Base-by-base conservation (phyloP, 2,113 vertebrate genomes). In the Nipponia nippon region DNA sequence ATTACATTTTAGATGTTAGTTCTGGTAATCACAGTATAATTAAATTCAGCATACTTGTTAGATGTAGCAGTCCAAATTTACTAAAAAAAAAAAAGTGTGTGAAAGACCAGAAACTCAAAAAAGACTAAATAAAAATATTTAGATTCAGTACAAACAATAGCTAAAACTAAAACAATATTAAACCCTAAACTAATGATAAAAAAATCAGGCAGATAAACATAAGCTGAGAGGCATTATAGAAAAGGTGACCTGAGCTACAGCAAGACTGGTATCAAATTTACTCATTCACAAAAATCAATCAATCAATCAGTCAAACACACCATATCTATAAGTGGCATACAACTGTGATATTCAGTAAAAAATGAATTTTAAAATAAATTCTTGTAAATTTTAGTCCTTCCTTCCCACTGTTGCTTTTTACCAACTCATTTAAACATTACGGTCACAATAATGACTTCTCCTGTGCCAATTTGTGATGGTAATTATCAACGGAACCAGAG, bases 321-420 rank as follows among this genome's bases (percentile, higher is more conserved):
- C 27, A 12, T 40, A 10, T 14, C 1, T 46, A 27, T n/a, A 2
- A 11, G 27, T 17, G 23, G 7, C 23, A 50, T 38, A 67, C 0
- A 0, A 38, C 15, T 42, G 6, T 21, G 15, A 61, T n/a, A 44
- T 19, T 56, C 59, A 73, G 14, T 25, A 36, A 89, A 93, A 85
- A 77, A n/a, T 11, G 5, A 67, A 55, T 17, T 36, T 62, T 17
- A 56, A 90, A 78, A 27, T 26, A 46, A 87, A 58, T n/a, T 34
- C 6, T 53, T 61, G 2, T 3, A 34, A 71, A 40, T 88, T 65
- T 20, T 79, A 59, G 7, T 63, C 5, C 2, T 69, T 90, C 88
- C 12, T 59, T 61, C 20, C 40, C 27, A 30, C 20, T 77, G 6
- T 20, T 76, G 4, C 2, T 72, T 76, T 50, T 83, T 32, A 58